A percentile compares a stretch with the other conserved stretches of the same genome.
Evolutionary conservation across 2,888 invertebrate species (phyloP).

Genomic region (Punctoribates punctum): DNA sequence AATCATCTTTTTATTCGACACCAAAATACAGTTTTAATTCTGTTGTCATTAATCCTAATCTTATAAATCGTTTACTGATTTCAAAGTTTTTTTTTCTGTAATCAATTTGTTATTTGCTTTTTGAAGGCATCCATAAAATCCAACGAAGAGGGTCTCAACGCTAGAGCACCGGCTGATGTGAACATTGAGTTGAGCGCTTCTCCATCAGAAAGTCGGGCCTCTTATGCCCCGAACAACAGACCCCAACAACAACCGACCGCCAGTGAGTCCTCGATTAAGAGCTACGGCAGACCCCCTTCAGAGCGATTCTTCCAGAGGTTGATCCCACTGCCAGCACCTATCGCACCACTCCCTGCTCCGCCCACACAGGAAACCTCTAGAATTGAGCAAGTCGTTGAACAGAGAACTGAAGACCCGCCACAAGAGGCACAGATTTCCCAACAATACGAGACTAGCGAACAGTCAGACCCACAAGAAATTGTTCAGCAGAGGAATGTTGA

Average conservation of each 20-base stretch:
- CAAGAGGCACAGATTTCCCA: neutral
- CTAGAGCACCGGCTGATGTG: conserved; percentile 37
- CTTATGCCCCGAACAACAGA: neutral
- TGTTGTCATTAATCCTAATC: no score
- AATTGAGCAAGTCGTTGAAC: neutral
- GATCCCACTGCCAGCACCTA: neutral
- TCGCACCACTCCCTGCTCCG: neutral
- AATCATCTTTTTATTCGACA: no score
- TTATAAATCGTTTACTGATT: no score
- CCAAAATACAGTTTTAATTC: no score
- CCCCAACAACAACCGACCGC: neutral
- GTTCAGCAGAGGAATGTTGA: neutral
- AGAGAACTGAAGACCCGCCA: neutral
- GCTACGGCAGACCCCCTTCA: neutral
- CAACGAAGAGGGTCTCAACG: conserved; percentile 37
- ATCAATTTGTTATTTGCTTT: no score
- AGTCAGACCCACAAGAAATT: neutral
- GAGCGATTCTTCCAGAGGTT: neutral
- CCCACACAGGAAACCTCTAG: neutral
- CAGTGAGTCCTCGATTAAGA: neutral
- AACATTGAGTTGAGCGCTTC: neutral
- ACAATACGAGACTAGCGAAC: neutral
- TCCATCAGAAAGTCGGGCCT: neutral
- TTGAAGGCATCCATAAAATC: conserved; percentile 36
- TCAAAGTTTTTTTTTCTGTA: no score